phyloP scores from a whole-genome alignment of 2,113 vertebrate species.

The Pangasianodon gigas region DNA sequence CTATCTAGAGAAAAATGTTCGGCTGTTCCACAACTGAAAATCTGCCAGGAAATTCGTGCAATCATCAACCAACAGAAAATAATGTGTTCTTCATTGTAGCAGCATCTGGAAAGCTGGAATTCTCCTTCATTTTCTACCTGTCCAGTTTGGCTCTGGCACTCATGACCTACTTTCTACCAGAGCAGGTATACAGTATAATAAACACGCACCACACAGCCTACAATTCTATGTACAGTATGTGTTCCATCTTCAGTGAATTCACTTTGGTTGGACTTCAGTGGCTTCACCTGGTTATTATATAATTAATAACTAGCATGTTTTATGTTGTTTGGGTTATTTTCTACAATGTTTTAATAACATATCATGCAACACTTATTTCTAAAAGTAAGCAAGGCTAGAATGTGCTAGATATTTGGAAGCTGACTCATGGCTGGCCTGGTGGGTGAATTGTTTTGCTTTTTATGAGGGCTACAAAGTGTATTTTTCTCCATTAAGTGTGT shows the following conservation, averaged over 20 bases:
- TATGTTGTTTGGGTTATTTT: background rate
- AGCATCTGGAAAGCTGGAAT: background rate
- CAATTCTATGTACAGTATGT: background rate
- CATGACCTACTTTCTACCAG: background rate
- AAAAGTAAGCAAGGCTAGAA: background rate
- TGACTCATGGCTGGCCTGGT: background rate
- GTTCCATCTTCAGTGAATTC: background rate
- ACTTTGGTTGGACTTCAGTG: background rate
- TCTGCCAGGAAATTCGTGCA: background rate
- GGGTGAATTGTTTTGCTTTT: background rate
- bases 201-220: background rate
- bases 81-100: background rate
- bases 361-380: background rate
- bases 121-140: background rate
- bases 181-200: background rate
- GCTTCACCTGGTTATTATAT: background rate
- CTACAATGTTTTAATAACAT: background rate
- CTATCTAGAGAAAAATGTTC: background rate
- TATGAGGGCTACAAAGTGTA: background rate
- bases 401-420: background rate
- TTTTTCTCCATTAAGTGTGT: background rate
- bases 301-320: background rate
- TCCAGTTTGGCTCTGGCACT: background rate
- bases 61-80: background rate
- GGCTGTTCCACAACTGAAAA: background rate